phyloP scores from a whole-genome alignment of 2,888 invertebrate genomes.

The Zaprionus lineosus region DNA sequence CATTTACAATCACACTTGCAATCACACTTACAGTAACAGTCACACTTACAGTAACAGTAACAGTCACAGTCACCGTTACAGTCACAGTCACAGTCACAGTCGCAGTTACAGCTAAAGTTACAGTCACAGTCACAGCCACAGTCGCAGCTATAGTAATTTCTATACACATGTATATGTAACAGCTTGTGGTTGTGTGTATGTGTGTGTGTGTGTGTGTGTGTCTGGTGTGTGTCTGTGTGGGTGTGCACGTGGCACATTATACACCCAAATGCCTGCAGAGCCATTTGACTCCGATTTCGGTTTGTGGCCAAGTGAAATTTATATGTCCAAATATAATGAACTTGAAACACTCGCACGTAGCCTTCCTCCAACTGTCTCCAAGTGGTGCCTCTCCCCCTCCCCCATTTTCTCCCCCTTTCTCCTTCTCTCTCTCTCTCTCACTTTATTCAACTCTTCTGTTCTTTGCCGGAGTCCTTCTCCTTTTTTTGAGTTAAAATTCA shows the following conservation, averaged over 20 bases:
- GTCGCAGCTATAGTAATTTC: constrained; percentile 32
- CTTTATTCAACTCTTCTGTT: background rate
- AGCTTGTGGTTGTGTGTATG: background rate
- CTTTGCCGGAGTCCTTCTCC: constrained; percentile 4
- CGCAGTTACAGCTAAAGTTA: background rate
- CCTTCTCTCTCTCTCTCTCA: background rate
- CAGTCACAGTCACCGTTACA: too few species aligned
- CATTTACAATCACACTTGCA: too few species aligned
- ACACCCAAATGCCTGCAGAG: constrained; percentile 65
- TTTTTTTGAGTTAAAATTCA: constrained; percentile 39
- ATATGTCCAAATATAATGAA: constrained; percentile 78
- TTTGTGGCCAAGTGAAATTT: constrained; percentile 77
- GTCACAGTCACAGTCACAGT: too few species aligned
- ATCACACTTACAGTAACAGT: too few species aligned
- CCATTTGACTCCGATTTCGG: constrained; percentile 78
- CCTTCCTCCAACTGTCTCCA: background rate
- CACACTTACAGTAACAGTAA: too few species aligned
- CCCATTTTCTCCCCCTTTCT: background rate
- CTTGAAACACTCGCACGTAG: constrained; percentile 69
- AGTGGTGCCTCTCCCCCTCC: background rate
- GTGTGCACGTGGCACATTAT: constrained; percentile 58
- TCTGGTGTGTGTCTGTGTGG: constrained; percentile 14
- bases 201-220: background rate
- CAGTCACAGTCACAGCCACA: constrained; percentile 17
- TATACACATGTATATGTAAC: background rate